Percentiles rank a stretch among this genome's conserved stretches.
phyloP scores from a whole-genome alignment of 2,113 vertebrate genomes.

The Pardalotus punctatus region DNA sequence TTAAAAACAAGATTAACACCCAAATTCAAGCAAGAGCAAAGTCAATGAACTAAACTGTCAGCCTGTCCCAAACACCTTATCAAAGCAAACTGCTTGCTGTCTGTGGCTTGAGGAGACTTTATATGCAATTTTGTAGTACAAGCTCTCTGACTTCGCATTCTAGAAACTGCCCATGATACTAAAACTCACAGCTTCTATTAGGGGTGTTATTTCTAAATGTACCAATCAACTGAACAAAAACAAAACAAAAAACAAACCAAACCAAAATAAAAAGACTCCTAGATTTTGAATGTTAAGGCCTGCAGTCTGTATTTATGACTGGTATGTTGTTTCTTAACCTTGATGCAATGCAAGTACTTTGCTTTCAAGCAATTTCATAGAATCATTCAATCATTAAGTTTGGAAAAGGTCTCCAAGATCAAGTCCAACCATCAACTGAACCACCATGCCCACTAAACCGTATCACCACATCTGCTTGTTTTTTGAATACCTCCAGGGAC shows the following conservation, averaged over 20 bases:
- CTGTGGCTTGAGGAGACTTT: not conserved
- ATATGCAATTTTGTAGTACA: not conserved
- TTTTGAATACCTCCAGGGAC: not conserved
- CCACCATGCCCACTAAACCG: not conserved
- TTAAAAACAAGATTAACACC: not conserved
- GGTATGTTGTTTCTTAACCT: not conserved
- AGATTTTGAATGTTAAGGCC: not conserved
- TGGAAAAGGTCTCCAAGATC: not conserved
- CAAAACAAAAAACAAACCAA: not conserved
- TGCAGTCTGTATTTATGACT: not conserved
- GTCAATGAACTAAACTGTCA: not conserved
- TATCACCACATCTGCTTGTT: not conserved
- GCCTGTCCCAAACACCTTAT: not conserved
- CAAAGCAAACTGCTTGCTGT: not conserved
- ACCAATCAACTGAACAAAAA: not conserved
- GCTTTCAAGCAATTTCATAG: not conserved
- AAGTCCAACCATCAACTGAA: not conserved
- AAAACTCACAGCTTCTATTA: not conserved
- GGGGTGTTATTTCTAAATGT: not conserved
- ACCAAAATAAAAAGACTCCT: not conserved
- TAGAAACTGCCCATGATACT: not conserved
- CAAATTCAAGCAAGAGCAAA: not conserved
- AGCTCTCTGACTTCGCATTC: not conserved
- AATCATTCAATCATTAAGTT: not conserved
- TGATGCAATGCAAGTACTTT: not conserved